Evolutionary conservation across 2,113 vertebrate species (phyloP), one percentile per base, ranked within the genome.

Genomic region (Sturnira hondurensis): DNA sequence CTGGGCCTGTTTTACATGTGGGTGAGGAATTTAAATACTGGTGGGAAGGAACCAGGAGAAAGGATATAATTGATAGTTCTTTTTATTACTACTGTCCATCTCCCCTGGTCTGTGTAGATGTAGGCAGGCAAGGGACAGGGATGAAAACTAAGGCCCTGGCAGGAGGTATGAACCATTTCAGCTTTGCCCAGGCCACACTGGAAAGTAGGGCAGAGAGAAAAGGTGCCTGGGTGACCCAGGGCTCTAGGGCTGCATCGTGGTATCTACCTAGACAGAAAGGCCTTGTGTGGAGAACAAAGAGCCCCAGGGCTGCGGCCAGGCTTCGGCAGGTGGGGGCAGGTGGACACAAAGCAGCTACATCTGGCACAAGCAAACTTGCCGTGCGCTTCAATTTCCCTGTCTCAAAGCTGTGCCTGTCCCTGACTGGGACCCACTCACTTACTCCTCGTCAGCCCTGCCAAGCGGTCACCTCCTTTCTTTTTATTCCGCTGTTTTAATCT

Each of bases 231-330:
- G 63, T 95, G 81, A 86, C 80, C 92, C 74, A 65, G 13, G 38
- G 47, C 33, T 67, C 83, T 80, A 77, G 68, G 71, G 38, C 26
- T 15, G 4, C 41, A 86, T 28, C 17, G 15, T 56, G 52, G 38
- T 85, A 61, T 73, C 28, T 61, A 24, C 71, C 47, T 54, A 85
- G 78, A 97, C 93, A 96, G 93, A 95, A 68, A 68, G 33, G 92
- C 36, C 45, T 96, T 93, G 74, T 97, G 77, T 89, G 41, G 84
- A 93, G 74, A 87, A 97, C 50, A 97, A 74, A 94, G 78, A 17
- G 15, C 70, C 47, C 87, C 67, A 43, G 58, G 58, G 54, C 74
- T 67, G 28, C 45, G 93, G 63, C 70, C 56, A 33, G 36, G n/a
- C 61, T 28, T 71, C 1, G 10, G 38, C 17, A 1, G 12, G 52